These are phyloP conservation scores for Metalampra italica DNA, from an alignment of 2,888 invertebrate species.

Conservation along the genomic window DNA sequence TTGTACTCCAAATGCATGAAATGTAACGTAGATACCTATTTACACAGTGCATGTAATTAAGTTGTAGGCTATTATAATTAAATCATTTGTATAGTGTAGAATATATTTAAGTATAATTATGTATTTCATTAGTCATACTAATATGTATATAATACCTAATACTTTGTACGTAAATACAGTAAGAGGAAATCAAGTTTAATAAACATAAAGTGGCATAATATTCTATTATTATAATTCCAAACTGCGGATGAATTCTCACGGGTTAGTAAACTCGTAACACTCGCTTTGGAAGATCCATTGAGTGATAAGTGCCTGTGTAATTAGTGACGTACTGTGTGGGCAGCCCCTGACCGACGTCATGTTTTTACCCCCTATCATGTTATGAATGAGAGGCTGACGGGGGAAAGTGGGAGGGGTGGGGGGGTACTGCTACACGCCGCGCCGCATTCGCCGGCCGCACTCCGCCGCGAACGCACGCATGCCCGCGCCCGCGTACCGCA, in stretches of 20 bases:
- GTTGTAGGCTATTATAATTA: too few species aligned
- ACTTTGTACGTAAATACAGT: too few species aligned
- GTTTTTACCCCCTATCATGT: constrained; percentile 60
- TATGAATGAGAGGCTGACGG: constrained; percentile 60
- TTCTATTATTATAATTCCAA: constrained; percentile 25
- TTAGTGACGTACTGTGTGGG: constrained; percentile 42
- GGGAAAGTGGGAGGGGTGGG: constrained; percentile 23
- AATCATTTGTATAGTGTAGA: too few species aligned
- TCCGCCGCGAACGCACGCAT: constrained; percentile 45
- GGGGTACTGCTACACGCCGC: constrained; percentile 27
- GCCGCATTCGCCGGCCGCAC: constrained; percentile 62
- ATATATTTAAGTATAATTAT: too few species aligned
- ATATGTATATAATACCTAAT: too few species aligned
- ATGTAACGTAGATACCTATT: too few species aligned
- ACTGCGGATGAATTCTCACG: constrained; percentile 36
- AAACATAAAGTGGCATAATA: constrained; percentile 20
- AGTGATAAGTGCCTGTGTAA: constrained; percentile 37
- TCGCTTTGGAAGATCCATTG: constrained; percentile 23
- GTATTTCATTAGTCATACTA: too few species aligned
- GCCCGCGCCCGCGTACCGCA: constrained; percentile 26
- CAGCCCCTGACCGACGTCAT: constrained; percentile 38
- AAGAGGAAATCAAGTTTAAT: constrained; percentile 22
- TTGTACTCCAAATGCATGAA: not conserved
- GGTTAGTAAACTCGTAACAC: constrained; percentile 12
- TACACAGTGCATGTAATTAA: not conserved